Evolutionary conservation across 1,140 invertebrate species (phyloP), one percentile per base, ranked within the genome.

Genomic region (Meteorus sp.): DNA sequence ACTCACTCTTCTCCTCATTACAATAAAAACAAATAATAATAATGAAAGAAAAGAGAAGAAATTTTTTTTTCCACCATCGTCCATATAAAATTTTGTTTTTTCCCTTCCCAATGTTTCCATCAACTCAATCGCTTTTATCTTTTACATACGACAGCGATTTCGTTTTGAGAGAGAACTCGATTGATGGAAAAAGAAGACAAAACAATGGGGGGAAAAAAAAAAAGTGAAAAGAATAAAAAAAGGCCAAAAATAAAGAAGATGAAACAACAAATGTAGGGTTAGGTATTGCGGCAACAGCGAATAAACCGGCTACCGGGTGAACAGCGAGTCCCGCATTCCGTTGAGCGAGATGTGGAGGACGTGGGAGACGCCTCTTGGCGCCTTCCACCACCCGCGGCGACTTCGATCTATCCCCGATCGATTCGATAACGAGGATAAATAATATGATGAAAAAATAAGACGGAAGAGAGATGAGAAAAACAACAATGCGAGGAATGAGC

Each of bases 311-410:
- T 56, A 56, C 55, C 27, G 55, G 33, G 9, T n/a, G n/a, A n/a
- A n/a, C n/a, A n/a, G n/a, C n/a, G n/a, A 35, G 33, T 35, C 33
- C 37, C 37, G 55, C 55, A 56, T 56, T 56, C 55, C 55, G 31
- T 48, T 19, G 7, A 9, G n/a, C n/a, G n/a, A n/a, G n/a, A n/a
- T 48, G 20, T 48, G 31, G 23, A 33, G 20, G 43, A 56, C 31
- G 55, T 56, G 55, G 55, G 55, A 56, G 55, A 56, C 55, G 43
- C 43, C 29, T 48, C 31, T 44, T 56, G 55, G 55, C 55, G 55
- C 55, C 55, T 48, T 48, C 43, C 55, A 56, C 55, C 55, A 56
- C 55, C 44, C 44, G 44, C 55, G 29, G 55, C 55, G 55, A 47
- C 27, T 44, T 11, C 29, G 41, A 44, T 44, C 27, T 35, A 44